A percentile compares a stretch with the other conserved stretches of the same genome.
phyloP scores from a whole-genome alignment of 2,113 vertebrate species.

The Caranx melampygus region DNA sequence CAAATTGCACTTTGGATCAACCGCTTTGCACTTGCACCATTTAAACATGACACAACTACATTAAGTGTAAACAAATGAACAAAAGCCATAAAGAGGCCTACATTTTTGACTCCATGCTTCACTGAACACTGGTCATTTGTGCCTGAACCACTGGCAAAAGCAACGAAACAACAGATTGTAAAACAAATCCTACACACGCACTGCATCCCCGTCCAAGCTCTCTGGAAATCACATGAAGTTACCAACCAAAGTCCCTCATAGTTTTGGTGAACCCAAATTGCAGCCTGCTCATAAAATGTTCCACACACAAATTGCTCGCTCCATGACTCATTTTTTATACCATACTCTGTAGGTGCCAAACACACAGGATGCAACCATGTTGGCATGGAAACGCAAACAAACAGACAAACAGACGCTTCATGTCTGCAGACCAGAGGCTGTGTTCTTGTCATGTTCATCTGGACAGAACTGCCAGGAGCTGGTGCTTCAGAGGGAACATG shows the following conservation, averaged over 20 bases:
- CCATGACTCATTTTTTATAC: conserved; percentile 73
- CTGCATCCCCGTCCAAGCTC: background rate
- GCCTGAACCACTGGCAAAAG: background rate
- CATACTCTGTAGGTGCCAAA: conserved; percentile 58
- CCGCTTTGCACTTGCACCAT: background rate
- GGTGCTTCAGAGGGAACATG: background rate
- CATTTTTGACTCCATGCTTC: background rate
- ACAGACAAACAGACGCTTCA: conserved; percentile 58
- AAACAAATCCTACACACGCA: conserved; percentile 18
- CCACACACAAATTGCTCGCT: conserved; percentile 73
- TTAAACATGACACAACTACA: background rate
- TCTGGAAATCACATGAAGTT: conserved; percentile 34
- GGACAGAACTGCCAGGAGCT: background rate
- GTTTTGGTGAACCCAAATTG: conserved; percentile 79
- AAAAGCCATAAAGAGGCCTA: background rate
- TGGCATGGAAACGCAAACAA: conserved; percentile 70
- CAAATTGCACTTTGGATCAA: background rate
- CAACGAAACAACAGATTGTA: background rate
- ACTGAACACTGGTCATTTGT: background rate
- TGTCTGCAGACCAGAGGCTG: background rate
- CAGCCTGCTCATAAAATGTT: conserved; percentile 74
- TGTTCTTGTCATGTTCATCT: background rate
- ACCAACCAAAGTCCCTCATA: conserved; percentile 62
- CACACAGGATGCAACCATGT: conserved; percentile 61
- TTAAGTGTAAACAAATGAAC: background rate